Evolutionary conservation across 2,113 vertebrate genomes (phyloP), one percentile per base, ranked within the genome.

Genomic region (Oncorhynchus masou): DNA sequence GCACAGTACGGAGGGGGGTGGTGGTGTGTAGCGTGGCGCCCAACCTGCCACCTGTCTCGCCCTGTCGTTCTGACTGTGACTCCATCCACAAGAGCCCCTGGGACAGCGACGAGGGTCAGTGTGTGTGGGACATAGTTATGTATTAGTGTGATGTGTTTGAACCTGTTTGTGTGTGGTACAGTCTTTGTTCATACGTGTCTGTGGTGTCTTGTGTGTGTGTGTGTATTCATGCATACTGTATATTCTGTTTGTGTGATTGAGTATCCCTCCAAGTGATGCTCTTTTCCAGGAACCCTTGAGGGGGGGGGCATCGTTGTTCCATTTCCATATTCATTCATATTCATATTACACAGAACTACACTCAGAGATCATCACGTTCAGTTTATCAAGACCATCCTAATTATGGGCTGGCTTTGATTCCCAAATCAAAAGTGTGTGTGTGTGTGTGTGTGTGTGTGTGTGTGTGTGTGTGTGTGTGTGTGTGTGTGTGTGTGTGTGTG

Each of bases 1-100:
- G 90, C 16, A 95, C 95, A 0, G 93, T 92, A 64, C 91, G 96
- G 70, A 93, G 95, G 1, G 97, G 97, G 0, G 95, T 99, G 73
- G 96, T 98, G 20, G 96, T 99, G 74, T 99, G 97, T 87, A 99
- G 98, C 0, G 97, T 99, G 78, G 97, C 97, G 25, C 98, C 98
- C 73, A 99, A 97, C 86, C 90, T 98, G 45, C 96, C 97, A 0
- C 91, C 96, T 0, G 94, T 96, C 64, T 97, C 97, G 0, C 96
- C 97, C 3, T 97, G 96, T 83, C 95, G 95, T 49, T 98, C 97
- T 0, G 96, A 99, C 82, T 99, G 96, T 1, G 97, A 98, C 83
- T 99, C 97, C 77, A 93, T 98, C 72, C 91, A 94, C 79, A 99
- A 99, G 83, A 96, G 94, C 29, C 94, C 94, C 0, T 98, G 97